These are phyloP conservation scores for Trissolcus basalis DNA, from an alignment of 1,140 invertebrate species.

Conservation along the genomic window DNA sequence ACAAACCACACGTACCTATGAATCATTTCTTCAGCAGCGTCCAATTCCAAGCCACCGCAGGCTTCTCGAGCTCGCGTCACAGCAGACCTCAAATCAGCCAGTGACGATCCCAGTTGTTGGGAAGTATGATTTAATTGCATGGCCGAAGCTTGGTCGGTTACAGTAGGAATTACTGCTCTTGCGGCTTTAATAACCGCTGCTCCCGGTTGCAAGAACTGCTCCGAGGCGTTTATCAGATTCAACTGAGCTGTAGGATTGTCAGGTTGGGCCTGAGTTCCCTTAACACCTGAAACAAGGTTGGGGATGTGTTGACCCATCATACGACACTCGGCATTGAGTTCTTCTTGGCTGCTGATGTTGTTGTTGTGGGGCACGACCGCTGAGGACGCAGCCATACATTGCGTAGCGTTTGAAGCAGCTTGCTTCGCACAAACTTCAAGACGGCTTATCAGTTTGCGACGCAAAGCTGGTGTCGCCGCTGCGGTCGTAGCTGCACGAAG, in stretches of 20 bases:
- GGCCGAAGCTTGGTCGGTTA: slow-evolving; percentile 86
- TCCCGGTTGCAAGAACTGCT: slow-evolving; percentile 88
- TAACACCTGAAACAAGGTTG: slow-evolving; percentile 87
- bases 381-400: slow-evolving; percentile 91
- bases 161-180: slow-evolving; percentile 89
- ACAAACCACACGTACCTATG: slow-evolving; percentile 61
- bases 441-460: slow-evolving; percentile 85
- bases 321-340: slow-evolving; percentile 86
- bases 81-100: slow-evolving; percentile 88
- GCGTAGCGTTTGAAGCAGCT: slow-evolving; percentile 91
- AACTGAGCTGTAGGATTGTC: slow-evolving; percentile 86
- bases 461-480: slow-evolving; percentile 86
- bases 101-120: slow-evolving; percentile 84
- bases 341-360: slow-evolving; percentile 82
- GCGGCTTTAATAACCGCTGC: slow-evolving; percentile 85
- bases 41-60: slow-evolving; percentile 90
- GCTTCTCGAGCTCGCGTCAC: slow-evolving; percentile 90
- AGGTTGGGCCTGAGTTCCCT: slow-evolving; percentile 83
- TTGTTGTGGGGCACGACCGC: slow-evolving; percentile 84
- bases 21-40: slow-evolving; percentile 89
- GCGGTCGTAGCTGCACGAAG: slow-evolving; percentile 91
- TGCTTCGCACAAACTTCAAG: slow-evolving; percentile 90
- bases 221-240: slow-evolving; percentile 90
- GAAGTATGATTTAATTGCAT: slow-evolving; percentile 82
- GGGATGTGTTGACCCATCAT: slow-evolving; percentile 88